phyloP scores from a whole-genome alignment of 2,888 invertebrate genomes.

The Drosophila mulleri region DNA sequence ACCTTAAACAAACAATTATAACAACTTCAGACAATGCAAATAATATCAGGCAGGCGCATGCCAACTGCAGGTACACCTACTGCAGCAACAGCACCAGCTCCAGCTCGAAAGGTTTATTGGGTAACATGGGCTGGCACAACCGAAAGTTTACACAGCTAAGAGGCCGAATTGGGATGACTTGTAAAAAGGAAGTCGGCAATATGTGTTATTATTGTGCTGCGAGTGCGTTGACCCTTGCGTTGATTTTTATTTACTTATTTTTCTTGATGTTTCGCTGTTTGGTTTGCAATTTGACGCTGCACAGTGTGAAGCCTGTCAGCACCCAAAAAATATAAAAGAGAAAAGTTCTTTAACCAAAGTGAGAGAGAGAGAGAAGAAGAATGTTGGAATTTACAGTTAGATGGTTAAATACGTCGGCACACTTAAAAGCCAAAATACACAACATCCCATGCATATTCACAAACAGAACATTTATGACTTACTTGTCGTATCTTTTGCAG shows the following conservation, averaged over 20 bases:
- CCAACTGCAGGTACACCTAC: constrained; percentile 25
- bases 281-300: constrained; percentile 64
- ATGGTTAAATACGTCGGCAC: constrained; percentile 59
- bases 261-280: constrained; percentile 44
- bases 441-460: constrained; percentile 42
- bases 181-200: constrained; percentile 74
- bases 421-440: constrained; percentile 54
- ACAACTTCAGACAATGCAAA: constrained; percentile 2
- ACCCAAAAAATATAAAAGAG: constrained; percentile 12
- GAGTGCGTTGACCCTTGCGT: constrained; percentile 66
- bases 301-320: constrained; percentile 71
- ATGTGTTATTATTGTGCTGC: constrained; percentile 37
- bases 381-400: constrained; percentile 64
- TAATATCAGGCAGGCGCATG: neutral
- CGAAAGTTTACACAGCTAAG: constrained; percentile 56
- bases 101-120: constrained; percentile 28
- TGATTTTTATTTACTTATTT: constrained; percentile 24
- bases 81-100: constrained; percentile 5
- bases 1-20: neutral
- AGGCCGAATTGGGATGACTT: constrained; percentile 61
- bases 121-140: constrained; percentile 8
- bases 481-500: constrained; percentile 44
- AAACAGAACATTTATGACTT: constrained; percentile 32
- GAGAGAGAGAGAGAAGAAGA: constrained; percentile 2
- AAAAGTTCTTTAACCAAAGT: constrained; percentile 16